phyloP scores from a whole-genome alignment of 2,797 vertebrate species.

The Spinus olivaceus region DNA sequence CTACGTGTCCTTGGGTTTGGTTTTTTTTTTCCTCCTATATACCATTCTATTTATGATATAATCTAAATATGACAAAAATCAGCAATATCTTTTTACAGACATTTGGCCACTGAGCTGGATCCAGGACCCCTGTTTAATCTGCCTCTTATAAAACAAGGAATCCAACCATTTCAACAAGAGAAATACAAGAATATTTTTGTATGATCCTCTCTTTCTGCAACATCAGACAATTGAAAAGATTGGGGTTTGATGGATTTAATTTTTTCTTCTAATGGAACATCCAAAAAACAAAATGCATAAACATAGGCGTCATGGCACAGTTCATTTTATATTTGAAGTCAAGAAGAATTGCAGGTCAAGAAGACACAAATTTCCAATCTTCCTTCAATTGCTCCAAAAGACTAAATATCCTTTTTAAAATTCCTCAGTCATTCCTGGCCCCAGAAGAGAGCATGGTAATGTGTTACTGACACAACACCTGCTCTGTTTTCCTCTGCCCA shows the following conservation, averaged over 20 bases:
- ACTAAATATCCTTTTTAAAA: not conserved
- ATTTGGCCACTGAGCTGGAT: not conserved
- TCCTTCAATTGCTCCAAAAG: not conserved
- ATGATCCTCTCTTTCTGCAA: not conserved
- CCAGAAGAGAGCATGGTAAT: not conserved
- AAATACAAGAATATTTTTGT: not conserved
- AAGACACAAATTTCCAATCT: not conserved
- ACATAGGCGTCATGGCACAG: not conserved
- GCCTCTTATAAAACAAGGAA: not conserved
- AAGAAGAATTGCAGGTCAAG: not conserved
- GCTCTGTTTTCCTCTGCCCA: not conserved
- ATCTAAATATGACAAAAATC: not conserved
- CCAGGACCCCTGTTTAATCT: not conserved
- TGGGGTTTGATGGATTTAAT: not conserved
- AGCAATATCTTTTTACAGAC: not conserved
- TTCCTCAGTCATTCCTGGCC: not conserved
- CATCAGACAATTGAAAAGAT: not conserved
- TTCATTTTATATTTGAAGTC: not conserved
- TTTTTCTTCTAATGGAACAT: not conserved
- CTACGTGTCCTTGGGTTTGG: not conserved
- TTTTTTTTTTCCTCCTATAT: no score
- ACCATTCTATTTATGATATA: not conserved
- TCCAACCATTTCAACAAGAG: not conserved
- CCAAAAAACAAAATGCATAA: not conserved
- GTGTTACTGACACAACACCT: not conserved